These are phyloP conservation scores for Eidolon helvum DNA, from an alignment of 2,113 vertebrate species.

Conservation along the genomic window DNA sequence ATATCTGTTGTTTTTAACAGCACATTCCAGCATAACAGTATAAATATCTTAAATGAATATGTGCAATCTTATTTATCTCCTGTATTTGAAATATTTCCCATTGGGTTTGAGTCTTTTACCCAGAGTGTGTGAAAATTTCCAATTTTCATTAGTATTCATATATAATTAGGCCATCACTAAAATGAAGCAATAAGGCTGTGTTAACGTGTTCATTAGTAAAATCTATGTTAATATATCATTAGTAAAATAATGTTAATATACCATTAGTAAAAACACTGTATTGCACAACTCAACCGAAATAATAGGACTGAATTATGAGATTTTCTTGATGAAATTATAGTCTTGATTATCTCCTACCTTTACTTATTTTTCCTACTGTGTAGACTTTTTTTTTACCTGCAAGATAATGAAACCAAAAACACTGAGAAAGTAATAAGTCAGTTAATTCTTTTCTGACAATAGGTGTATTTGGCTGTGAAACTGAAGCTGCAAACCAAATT, in stretches of 20 bases:
- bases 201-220: neutral
- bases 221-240: neutral
- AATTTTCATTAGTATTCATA: neutral
- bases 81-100: neutral
- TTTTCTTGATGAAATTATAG: neutral
- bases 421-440: neutral
- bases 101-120: neutral
- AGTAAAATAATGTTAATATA: neutral
- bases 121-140: neutral
- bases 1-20: conserved; percentile 30
- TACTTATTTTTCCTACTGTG: neutral
- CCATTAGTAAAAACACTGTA: neutral
- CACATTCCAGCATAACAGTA: neutral
- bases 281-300: neutral
- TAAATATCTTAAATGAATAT: neutral
- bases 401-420: conserved; percentile 20
- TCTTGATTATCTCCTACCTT: neutral
- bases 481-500: neutral
- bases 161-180: neutral
- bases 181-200: neutral
- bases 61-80: neutral
- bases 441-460: neutral
- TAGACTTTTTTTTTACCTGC: neutral
- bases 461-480: neutral
- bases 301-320: neutral